phyloP scores from a whole-genome alignment of 92 coral and sea anemone genomes.

The Umimayanthus kanabou region DNA sequence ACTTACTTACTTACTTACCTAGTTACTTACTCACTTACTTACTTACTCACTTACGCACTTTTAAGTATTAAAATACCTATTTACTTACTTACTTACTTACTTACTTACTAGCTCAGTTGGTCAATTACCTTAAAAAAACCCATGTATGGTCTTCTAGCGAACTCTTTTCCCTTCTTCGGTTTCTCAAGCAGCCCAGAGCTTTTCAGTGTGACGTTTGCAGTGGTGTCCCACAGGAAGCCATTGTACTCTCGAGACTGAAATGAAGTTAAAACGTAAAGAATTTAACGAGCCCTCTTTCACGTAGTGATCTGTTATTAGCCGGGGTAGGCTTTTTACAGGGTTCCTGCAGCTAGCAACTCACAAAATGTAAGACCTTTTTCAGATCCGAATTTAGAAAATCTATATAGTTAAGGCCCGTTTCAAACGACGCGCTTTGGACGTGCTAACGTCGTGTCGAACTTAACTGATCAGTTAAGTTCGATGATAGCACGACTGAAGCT shows the following conservation, averaged over 20 bases:
- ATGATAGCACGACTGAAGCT: no score
- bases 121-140: conserved; percentile 84
- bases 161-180: conserved; percentile 78
- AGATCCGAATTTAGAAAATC: no score
- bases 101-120: background rate
- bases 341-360: no score
- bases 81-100: background rate
- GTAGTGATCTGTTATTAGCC: background rate
- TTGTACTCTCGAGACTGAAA: conserved; percentile 86
- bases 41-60: background rate
- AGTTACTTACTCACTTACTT: background rate
- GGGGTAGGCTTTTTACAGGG: background rate
- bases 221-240: conserved; percentile 87
- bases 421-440: no score
- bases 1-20: background rate
- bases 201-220: conserved; percentile 63
- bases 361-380: no score
- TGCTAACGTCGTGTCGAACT: no score
- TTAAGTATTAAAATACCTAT: background rate
- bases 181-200: conserved; percentile 79
- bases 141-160: conserved; percentile 88
- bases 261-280: background rate
- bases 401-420: no score
- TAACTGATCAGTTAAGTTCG: no score
- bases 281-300: no score